A percentile compares a stretch with the other conserved stretches of the same genome.
Conservation (phyloP, 2,797 vertebrate species). For the Gymnocypris eckloni region DNA sequence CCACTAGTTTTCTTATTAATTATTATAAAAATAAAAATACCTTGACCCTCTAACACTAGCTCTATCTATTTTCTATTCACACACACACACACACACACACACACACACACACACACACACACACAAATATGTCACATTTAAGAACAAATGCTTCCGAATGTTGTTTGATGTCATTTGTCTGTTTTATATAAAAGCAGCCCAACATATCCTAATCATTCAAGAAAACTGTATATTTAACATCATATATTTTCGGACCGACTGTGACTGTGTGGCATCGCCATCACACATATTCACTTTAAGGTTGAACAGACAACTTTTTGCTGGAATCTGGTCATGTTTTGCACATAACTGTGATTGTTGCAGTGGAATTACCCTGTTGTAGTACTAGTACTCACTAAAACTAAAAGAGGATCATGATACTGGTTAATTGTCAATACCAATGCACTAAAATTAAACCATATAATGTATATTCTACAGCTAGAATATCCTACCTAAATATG, state of each 20-base stretch:
- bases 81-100: too few species aligned
- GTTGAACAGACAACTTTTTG: too few species aligned
- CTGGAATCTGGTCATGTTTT: background rate
- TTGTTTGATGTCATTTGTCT: background rate
- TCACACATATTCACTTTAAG: background rate
- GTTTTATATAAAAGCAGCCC: background rate
- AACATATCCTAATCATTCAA: background rate
- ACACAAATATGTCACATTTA: too few species aligned
- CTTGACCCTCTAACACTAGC: too few species aligned
- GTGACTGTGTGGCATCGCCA: too few species aligned
- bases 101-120: too few species aligned
- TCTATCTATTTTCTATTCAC: too few species aligned
- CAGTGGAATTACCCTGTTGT: background rate
- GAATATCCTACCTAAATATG: slow-evolving; percentile 32
- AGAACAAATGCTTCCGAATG: background rate
- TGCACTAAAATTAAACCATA: background rate
- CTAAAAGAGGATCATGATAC: background rate
- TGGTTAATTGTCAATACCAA: background rate
- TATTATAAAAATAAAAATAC: too few species aligned
- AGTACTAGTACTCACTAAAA: background rate
- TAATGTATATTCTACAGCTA: background rate
- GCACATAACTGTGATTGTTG: background rate
- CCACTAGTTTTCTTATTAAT: too few species aligned
- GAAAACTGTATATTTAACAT: background rate
- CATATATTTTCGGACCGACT: background rate